Evolutionary conservation across 2,888 invertebrate genomes (phyloP), one percentile per base, ranked within the genome.

Genomic region (Dyspetes luteomarginatus): DNA sequence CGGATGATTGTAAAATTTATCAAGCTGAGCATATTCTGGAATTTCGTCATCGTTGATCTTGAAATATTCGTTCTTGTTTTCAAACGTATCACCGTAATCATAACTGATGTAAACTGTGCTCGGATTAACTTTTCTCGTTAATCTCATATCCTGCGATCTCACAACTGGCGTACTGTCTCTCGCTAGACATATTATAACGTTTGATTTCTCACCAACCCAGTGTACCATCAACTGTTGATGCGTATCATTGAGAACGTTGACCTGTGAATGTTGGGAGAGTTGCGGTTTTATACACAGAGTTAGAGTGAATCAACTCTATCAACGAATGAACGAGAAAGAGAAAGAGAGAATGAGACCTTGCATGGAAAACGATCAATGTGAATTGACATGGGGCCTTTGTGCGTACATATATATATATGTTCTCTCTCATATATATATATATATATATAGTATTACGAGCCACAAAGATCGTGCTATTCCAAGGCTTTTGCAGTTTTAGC

Each of bases 221-320:
- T 97, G 97, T 7, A 98, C 97, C 94, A 98, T 96, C 87, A 98
- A 92, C 90, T 97, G 97, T 88, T 97, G 96, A 90, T 98, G 98
- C 83, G 95, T 95, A 92, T 98, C 97, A 92, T 97, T 96, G 22
- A 98, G 93, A 76, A 94, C 93, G 83, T 94, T 95, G 68, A 95
- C 94, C 97, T 97, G 94, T 36, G 93, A 92, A 88, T 52, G 52
- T 81, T 74, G 58, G n/a, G 73, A 74, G 73, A 69, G 26, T 64
- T 48, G 64, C 55, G 65, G 55, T 48, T n/a, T 68, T 28, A 62
- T 62, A 73, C 15, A 28, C 36, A 36, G 17, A 26, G 30, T n/a
- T 45, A 67, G 45, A 62, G 22, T n/a, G 55, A 65, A 30, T 30
- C 12, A 62, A n/a, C n/a, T 36, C 19, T 7, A 5, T 15, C 45